Conservation (phyloP, 2,888 invertebrate genomes). For the Eupithecia vulgata region DNA sequence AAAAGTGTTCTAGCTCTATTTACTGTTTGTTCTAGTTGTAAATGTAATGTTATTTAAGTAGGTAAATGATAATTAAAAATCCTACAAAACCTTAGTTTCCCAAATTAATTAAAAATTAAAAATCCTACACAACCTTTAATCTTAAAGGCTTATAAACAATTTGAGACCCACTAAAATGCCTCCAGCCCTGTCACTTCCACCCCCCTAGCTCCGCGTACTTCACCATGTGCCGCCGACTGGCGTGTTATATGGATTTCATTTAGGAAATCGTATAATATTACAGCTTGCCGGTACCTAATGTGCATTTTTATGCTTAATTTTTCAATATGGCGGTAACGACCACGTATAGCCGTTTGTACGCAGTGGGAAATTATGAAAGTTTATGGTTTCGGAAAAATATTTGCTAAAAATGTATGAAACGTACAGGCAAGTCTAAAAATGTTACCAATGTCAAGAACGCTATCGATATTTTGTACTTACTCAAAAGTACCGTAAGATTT, state of each 20-base stretch:
- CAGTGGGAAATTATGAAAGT: conserved; percentile 4
- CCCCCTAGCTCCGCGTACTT: conserved; percentile 43
- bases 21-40: too few relatives aligned
- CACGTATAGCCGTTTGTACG: conserved; percentile 11
- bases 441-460: neutral
- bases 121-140: too few relatives aligned
- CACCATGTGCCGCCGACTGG: conserved; percentile 75
- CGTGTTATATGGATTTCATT: conserved; percentile 83
- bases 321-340: conserved; percentile 54
- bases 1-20: too few relatives aligned
- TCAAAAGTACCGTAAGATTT: neutral
- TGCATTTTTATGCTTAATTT: conserved; percentile 76
- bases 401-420: neutral
- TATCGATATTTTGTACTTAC: neutral
- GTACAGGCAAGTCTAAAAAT: neutral
- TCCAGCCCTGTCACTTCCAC: conserved; percentile 50
- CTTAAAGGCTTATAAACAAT: too few relatives aligned
- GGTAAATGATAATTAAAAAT: too few relatives aligned
- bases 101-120: too few relatives aligned
- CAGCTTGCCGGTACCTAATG: conserved; percentile 73
- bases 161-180: neutral
- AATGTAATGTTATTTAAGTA: too few relatives aligned
- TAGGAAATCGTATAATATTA: conserved; percentile 80
- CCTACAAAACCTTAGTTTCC: too few relatives aligned
- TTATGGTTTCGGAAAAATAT: neutral